A percentile compares a stretch with the other conserved stretches of the same genome.
These are phyloP conservation scores for Drosophila tanythrix DNA, from an alignment of 2,888 invertebrate species.

Conservation along the genomic window DNA sequence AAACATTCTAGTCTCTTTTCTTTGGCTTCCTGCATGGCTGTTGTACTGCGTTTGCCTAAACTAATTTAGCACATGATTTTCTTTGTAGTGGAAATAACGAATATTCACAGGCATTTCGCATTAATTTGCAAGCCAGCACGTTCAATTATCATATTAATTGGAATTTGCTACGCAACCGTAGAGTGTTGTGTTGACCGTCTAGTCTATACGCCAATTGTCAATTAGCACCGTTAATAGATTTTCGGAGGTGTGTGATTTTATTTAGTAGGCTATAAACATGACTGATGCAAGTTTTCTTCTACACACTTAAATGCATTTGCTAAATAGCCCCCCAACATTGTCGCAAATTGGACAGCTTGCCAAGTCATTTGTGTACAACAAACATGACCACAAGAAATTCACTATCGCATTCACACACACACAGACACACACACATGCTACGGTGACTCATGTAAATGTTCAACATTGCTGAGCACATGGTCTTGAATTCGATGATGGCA, in stretches of 20 bases:
- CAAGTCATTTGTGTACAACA: conserved; percentile 27
- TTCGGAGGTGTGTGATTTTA: conserved; percentile 25
- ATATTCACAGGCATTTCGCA: conserved; percentile 5
- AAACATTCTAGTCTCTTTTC: conserved; percentile 14
- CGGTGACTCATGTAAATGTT: conserved; percentile 46
- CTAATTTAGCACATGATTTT: conserved; percentile 9
- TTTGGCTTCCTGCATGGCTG: conserved; percentile 31
- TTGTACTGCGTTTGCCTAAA: conserved; percentile 9
- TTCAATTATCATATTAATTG: conserved; percentile 31
- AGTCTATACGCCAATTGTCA: background rate
- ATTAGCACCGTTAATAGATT: conserved; percentile 18
- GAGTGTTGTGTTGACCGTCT: background rate
- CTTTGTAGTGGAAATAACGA: conserved; percentile 12
- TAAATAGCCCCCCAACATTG: conserved; percentile 4
- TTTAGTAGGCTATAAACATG: background rate
- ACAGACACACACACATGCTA: background rate
- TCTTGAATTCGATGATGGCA: conserved; percentile 50
- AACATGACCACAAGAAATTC: conserved; percentile 22
- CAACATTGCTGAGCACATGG: conserved; percentile 40
- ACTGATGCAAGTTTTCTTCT: background rate
- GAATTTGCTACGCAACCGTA: background rate
- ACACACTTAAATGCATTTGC: background rate
- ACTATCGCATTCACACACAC: conserved; percentile 5
- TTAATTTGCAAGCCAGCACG: conserved; percentile 5
- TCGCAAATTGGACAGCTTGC: conserved; percentile 12